phyloP scores from a whole-genome alignment of 1,140 invertebrate species.

The Dendrolimus punctatus region DNA sequence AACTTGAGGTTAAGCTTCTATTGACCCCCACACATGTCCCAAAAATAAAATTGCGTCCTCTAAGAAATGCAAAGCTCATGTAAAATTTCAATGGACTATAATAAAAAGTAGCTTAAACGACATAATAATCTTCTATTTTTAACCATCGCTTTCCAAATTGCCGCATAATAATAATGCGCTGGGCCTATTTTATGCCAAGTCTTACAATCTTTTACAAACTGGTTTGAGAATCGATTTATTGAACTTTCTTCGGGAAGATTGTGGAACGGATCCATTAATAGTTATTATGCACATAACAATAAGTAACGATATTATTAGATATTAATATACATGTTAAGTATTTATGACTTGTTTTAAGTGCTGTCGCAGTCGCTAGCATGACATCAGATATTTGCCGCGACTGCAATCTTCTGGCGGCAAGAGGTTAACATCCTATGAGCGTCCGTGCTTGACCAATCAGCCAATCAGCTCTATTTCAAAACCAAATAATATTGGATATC shows the following conservation, averaged over 20 bases:
- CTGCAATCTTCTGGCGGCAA: constrained; percentile 12
- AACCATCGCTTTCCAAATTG: too few relatives aligned
- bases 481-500: constrained; percentile 31
- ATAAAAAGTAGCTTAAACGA: too few relatives aligned
- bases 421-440: constrained; percentile 51
- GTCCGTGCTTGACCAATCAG: constrained; percentile 24
- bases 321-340: neutral
- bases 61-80: too few relatives aligned
- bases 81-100: too few relatives aligned
- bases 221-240: constrained; percentile 1
- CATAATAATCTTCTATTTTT: too few relatives aligned
- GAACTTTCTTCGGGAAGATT: constrained; percentile 2
- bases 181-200: too few relatives aligned
- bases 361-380: constrained; percentile 33
- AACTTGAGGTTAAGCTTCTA: too few relatives aligned
- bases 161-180: too few relatives aligned
- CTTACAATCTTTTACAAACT: neutral
- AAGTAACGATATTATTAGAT: neutral
- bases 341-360: neutral
- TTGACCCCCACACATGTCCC: too few relatives aligned
- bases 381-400: constrained; percentile 49
- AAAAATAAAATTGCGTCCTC: too few relatives aligned
- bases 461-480: constrained; percentile 39
- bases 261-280: constrained; percentile 1
- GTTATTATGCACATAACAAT: constrained; percentile 1